phyloP scores from a whole-genome alignment of 2,113 vertebrate genomes.

The Esox niger region DNA sequence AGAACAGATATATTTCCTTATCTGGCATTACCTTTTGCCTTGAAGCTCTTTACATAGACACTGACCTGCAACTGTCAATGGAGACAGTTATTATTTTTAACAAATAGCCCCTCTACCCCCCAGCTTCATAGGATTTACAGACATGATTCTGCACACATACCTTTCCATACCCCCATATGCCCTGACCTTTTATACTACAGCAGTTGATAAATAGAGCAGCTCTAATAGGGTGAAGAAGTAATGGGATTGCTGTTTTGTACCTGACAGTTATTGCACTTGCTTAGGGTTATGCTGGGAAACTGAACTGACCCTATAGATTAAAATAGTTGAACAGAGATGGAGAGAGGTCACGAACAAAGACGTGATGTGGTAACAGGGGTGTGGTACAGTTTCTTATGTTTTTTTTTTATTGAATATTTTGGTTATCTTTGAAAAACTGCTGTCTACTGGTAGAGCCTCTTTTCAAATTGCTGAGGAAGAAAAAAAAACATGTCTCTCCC shows the following conservation, averaged over 20 bases:
- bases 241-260: neutral
- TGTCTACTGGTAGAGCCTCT: conserved; percentile 28
- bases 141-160: neutral
- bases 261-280: neutral
- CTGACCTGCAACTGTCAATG: too few species aligned
- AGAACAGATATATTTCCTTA: neutral
- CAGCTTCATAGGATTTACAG: neutral
- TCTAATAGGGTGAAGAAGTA: neutral
- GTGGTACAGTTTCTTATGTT: conserved; percentile 1
- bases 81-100: too few species aligned
- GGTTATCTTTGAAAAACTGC: conserved; percentile 12
- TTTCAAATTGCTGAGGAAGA: conserved; percentile 37
- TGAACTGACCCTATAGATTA: neutral
- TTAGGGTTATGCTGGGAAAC: neutral
- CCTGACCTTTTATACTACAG: neutral
- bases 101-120: too few species aligned
- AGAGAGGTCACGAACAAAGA: neutral
- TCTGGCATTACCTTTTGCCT: neutral
- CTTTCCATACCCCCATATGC: neutral
- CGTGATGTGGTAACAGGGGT: neutral
- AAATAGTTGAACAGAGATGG: neutral
- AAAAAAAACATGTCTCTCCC: conserved; percentile 11
- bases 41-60: too few species aligned
- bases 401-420: conserved; percentile 34
- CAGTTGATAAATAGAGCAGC: too few species aligned